Evolutionary conservation across 2,888 invertebrate genomes (phyloP), one percentile per base, ranked within the genome.

Genomic region (Tetragnatha montana): DNA sequence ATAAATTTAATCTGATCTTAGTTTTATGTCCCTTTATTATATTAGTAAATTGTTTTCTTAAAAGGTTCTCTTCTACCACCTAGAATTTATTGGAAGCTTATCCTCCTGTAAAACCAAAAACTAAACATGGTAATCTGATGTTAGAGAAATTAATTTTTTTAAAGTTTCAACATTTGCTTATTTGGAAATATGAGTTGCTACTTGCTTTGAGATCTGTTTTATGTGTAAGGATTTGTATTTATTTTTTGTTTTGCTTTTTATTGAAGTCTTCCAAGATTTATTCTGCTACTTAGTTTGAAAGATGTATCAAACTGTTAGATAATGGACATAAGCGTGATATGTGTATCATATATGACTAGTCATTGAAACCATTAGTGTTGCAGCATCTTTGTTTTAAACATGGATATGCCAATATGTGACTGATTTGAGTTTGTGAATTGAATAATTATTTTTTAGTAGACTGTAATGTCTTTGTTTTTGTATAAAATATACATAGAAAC

Each of bases 231-330:
- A 35, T 35, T 35, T 35, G 35, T 35, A 35, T 35, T 35, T 35
- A 35, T 35, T 35, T 60, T n/a, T n/a, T n/a, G n/a, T n/a, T 60
- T 60, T 60, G 60, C 60, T 60, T 60, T 35, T 60, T 60, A 60
- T 75, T 75, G 47, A 78, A 78, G 78, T 78, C 78, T 78, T 78
- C 78, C 78, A 78, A 76, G 60, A 22, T 78, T 78, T 60, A 21
- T 78, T 78, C 22, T 21, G 60, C 22, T 60, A 22, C 68, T 78
- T 17, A 78, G 19, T 78, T 35, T 35, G 21, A 78, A 78, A 17
- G 60, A 17, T 60, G 60, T 60, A 60, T 60, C 17, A 17, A 60
- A 60, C 17, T 60, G 60, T 60, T 17, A 60, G 60, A 60, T 60
- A 60, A 60, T 10, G 60, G 60, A 60, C 12, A 17, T 60, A 60